phyloP scores from a whole-genome alignment of 2,113 vertebrate species.

The Numenius arquata region DNA sequence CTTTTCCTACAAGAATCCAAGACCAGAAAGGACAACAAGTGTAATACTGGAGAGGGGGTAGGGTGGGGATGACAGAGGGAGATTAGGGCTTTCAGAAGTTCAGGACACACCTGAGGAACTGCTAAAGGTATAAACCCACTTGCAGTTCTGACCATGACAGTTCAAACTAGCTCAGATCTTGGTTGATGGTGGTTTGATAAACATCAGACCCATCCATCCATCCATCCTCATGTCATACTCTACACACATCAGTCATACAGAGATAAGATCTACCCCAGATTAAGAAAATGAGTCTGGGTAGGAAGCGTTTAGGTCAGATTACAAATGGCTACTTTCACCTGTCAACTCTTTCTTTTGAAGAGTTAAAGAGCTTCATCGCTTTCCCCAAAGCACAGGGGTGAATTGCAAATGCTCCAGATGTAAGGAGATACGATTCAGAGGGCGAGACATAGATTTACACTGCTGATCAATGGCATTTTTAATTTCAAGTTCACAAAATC shows the following conservation, averaged over 20 bases:
- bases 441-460: background rate
- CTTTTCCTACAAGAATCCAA: background rate
- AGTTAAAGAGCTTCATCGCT: background rate
- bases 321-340: background rate
- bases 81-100: background rate
- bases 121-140: background rate
- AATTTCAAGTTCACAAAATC: background rate
- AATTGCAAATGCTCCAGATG: background rate
- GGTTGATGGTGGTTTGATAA: background rate
- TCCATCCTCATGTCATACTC: background rate
- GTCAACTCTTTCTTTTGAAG: background rate
- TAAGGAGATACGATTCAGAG: background rate
- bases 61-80: background rate
- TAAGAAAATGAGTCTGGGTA: background rate
- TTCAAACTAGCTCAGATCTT: background rate
- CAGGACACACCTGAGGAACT: background rate
- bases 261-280: background rate
- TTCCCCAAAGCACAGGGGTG: background rate
- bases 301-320: background rate
- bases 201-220: background rate
- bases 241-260: background rate
- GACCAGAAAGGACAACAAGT: background rate
- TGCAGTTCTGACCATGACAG: background rate
- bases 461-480: background rate
- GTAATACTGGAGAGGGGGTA: background rate